A percentile compares a stretch with the other conserved stretches of the same genome.
Evolutionary conservation across 1,140 invertebrate genomes (phyloP).

Genomic region (Drosophila equinoxialis): DNA sequence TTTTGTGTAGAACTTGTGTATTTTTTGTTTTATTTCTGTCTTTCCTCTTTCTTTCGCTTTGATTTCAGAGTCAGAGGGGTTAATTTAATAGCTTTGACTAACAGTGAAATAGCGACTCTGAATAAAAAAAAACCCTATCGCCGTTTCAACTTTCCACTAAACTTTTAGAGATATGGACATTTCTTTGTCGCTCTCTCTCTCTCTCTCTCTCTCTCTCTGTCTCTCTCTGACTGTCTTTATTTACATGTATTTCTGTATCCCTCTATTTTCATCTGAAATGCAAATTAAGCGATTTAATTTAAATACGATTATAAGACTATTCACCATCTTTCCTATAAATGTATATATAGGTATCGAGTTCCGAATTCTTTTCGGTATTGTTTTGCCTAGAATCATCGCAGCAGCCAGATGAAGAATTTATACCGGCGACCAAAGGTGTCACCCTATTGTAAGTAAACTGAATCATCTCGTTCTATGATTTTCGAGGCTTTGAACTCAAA

Average conservation of each 20-base stretch:
- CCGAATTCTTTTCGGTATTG: constrained; percentile 90
- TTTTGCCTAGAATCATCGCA: constrained; percentile 85
- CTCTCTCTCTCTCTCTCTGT: background rate
- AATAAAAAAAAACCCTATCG: background rate
- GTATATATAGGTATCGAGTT: constrained; percentile 87
- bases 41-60: background rate
- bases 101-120: background rate
- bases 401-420: constrained; percentile 85
- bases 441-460: constrained; percentile 87
- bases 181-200: background rate
- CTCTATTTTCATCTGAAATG: background rate
- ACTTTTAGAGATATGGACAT: background rate
- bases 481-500: too few species aligned
- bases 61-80: constrained; percentile 7
- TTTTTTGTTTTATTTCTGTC: background rate
- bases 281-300: background rate
- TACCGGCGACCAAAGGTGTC: constrained; percentile 87
- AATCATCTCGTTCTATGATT: background rate
- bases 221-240: background rate
- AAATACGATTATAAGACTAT: background rate
- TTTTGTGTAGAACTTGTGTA: constrained; percentile 1
- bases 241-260: background rate
- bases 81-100: constrained; percentile 14
- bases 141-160: constrained; percentile 1
- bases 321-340: background rate